Evolutionary conservation across 2,113 vertebrate species (phyloP), one percentile per base, ranked within the genome.

Genomic region (Corythoichthys haematopterus): DNA sequence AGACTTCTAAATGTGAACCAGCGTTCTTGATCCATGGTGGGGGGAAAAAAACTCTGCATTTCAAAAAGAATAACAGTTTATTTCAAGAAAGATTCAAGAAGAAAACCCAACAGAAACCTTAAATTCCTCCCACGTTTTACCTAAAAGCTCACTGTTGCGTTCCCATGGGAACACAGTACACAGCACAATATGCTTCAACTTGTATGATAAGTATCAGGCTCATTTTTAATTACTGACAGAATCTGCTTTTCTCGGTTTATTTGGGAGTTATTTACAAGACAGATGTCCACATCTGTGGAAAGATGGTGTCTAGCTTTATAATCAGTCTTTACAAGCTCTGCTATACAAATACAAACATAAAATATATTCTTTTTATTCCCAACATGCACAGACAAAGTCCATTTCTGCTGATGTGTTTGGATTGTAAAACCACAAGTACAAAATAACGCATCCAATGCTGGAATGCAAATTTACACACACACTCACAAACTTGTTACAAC

Each of bases 131-230:
- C 55, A 13, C 56, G 40, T 72, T 74, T 65, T 65, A 64, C 62
- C 66, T 83, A 72, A 58, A 66, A 64, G 67, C 73, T 65, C 79
- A 64, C 48, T 89, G 86, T 74, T 68, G 1, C 7, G 7, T 28
- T 81, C 86, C 74, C 80, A 3, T 6, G 72, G 73, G 84, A 80
- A 45, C 55, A 5, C 68, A 52, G 83, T 79, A 45, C 55, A 5
- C 68, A 52, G 64, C 61, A 80, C 83, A 82, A 70, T 84, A 79
- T 80, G 81, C 80, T 80, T 76, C 78, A 74, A 58, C 72, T 84
- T 73, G 69, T 67, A 76, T 81, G 64, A 73, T 52, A 65, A 45
- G 70, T 15, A 53, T 2, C 37, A 70, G 28, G 70, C 64, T 82
- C 47, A 50, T 62, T 73, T 76, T 83, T 84, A 82, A 82, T 82